These are phyloP conservation scores for Pituophis catenifer DNA, from an alignment of 2,113 vertebrate species.

Conservation along the genomic window DNA sequence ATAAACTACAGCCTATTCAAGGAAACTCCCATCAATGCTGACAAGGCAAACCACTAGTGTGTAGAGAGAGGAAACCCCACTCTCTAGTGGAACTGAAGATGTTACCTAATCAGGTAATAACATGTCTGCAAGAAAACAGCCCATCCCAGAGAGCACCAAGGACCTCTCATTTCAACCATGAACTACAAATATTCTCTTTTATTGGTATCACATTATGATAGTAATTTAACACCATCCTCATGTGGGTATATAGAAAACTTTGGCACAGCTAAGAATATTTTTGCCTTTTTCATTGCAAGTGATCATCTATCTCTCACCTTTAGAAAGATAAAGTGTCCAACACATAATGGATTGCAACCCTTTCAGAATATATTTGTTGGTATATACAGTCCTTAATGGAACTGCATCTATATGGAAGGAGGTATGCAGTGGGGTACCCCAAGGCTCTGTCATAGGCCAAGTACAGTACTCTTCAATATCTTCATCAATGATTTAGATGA, in stretches of 20 bases:
- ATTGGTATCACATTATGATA: background rate
- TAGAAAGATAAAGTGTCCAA: too few species aligned
- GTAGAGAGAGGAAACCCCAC: background rate
- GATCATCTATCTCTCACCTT: background rate
- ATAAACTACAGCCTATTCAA: background rate
- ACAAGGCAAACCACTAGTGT: background rate
- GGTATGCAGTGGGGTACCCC: background rate
- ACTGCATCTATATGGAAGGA: background rate
- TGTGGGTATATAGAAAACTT: background rate
- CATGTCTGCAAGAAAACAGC: background rate
- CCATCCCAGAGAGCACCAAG: background rate
- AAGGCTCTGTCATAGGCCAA: background rate
- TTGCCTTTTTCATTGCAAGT: background rate
- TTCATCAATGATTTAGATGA: background rate
- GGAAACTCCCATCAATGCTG: background rate
- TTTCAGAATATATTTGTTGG: background rate
- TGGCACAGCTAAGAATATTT: background rate
- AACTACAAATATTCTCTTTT: background rate
- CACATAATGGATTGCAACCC: background rate
- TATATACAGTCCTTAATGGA: background rate
- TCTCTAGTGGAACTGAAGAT: background rate
- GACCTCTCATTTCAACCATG: background rate
- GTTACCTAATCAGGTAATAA: background rate
- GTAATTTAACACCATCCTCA: background rate
- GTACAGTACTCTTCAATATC: background rate